phyloP scores from a whole-genome alignment of 2,888 invertebrate species.

The Drosophila pullipes region DNA sequence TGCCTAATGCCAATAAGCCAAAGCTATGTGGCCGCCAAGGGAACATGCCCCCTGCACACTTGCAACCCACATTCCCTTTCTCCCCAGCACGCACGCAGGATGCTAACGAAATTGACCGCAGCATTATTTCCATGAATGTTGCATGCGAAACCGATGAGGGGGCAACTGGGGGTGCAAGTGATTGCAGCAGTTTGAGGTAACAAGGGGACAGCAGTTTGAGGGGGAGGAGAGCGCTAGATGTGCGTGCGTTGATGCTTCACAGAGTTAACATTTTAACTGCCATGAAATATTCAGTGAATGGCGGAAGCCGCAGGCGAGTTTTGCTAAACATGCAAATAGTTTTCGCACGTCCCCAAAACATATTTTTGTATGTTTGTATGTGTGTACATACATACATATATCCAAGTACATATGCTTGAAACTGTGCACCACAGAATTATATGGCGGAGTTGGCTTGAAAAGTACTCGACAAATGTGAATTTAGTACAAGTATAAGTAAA shows the following conservation, averaged over 20 bases:
- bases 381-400: neutral
- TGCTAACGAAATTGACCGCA: constrained; percentile 76
- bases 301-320: neutral
- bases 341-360: constrained; percentile 58
- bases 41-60: neutral
- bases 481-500: neutral
- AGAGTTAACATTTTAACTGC: constrained; percentile 82
- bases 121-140: constrained; percentile 74
- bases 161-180: too few species aligned
- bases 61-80: neutral
- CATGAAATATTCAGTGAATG: constrained; percentile 76
- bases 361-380: neutral
- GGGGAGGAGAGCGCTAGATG: neutral
- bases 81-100: neutral
- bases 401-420: constrained; percentile 19
- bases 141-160: constrained; percentile 45
- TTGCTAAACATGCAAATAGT: constrained; percentile 72
- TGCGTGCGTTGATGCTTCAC: constrained; percentile 73
- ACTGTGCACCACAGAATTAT: neutral
- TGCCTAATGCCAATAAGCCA: constrained; percentile 72
- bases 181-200: neutral
- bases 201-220: neutral
- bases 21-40: constrained; percentile 30
- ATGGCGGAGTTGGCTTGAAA: constrained; percentile 17
- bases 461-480: neutral